Base-by-base conservation (phyloP, 2,888 invertebrate genomes). In the Caenorhabditis imperialis region DNA sequence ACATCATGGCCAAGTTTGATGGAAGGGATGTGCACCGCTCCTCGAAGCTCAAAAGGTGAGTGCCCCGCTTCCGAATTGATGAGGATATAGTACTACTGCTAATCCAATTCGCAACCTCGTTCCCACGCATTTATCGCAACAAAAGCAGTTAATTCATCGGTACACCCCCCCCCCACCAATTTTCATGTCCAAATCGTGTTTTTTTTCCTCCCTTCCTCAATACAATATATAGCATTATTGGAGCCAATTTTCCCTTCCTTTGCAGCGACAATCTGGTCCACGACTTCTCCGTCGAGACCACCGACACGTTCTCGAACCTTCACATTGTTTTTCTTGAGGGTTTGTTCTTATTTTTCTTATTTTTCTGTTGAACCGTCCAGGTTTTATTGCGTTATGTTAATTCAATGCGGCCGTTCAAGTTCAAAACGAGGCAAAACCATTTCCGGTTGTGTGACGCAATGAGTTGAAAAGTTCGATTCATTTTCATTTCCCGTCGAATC, bases 1-100 rank as follows among this genome's bases (percentile, higher is more conserved):
- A 67, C 38, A 61, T 79, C 53, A 58, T 79, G 23, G 76, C 79
- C 1, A 79, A 79, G 33, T 54, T 79, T 12, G 79, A 79, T 35
- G 55, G 54, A 18, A 62, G 48, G 7, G 79, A 79, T 63, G 60
- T 71, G n/a, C 71, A 79, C 54, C 62, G 69, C 3, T 75, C 75
- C 12, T 20, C 51, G 10, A 70, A 75, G 30, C 38, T 75, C 8
- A 25, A 42, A 48, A 45, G 58, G 74, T 75, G 20, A 18, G 18
- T 18, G 10, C 5, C 10, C 10, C 10, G 10, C 25, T 69, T 69
- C 58, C 58, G 53, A 69, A 45, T 53, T 60, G 60, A 69, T 69
- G 10, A 27, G 2, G 8, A 20, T n/a, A n/a, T n/a, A n/a, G n/a
- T n/a, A n/a, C n/a, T n/a, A n/a, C n/a, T n/a, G n/a, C n/a, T n/a